Percentiles rank a stretch among this genome's conserved stretches.
phyloP scores from a whole-genome alignment of 2,888 invertebrate genomes.

The Aphidius colemani region DNA sequence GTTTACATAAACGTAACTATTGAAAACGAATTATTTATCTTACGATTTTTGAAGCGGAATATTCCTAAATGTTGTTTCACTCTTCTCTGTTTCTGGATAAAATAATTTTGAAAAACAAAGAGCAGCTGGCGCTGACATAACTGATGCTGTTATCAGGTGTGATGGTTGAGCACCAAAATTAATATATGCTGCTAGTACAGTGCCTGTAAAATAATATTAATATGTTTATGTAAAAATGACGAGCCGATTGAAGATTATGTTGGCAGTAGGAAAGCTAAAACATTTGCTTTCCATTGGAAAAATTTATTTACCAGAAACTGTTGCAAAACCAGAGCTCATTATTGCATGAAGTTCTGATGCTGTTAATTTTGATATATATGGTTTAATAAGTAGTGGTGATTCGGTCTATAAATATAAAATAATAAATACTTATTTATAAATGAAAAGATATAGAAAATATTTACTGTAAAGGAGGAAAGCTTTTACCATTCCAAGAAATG shows the following conservation, averaged over 20 bases:
- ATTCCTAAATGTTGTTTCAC: slow-evolving; percentile 76
- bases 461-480: not conserved
- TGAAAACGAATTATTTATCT: slow-evolving; percentile 42
- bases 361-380: slow-evolving; percentile 84
- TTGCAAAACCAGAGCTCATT: slow-evolving; percentile 93
- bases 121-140: slow-evolving; percentile 96
- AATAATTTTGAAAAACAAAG: slow-evolving; percentile 88
- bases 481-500: slow-evolving; percentile 88
- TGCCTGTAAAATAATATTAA: slow-evolving; percentile 62
- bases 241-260: too few relatives aligned
- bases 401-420: slow-evolving; percentile 72
- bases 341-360: slow-evolving; percentile 91
- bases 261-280: not conserved
- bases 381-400: slow-evolving; percentile 85
- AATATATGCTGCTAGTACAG: slow-evolving; percentile 91
- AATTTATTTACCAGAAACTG: slow-evolving; percentile 75
- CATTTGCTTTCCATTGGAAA: slow-evolving; percentile 67
- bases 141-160: slow-evolving; percentile 88
- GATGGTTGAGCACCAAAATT: slow-evolving; percentile 85
- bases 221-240: slow-evolving; percentile 4
- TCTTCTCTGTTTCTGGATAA: slow-evolving; percentile 87
- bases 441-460: slow-evolving; percentile 11
- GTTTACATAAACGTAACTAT: too few relatives aligned
- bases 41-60: slow-evolving; percentile 75
- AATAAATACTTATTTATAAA: not conserved